Evolutionary conservation across 1,140 invertebrate genomes (phyloP).

Genomic region (Solenopsis invicta): DNA sequence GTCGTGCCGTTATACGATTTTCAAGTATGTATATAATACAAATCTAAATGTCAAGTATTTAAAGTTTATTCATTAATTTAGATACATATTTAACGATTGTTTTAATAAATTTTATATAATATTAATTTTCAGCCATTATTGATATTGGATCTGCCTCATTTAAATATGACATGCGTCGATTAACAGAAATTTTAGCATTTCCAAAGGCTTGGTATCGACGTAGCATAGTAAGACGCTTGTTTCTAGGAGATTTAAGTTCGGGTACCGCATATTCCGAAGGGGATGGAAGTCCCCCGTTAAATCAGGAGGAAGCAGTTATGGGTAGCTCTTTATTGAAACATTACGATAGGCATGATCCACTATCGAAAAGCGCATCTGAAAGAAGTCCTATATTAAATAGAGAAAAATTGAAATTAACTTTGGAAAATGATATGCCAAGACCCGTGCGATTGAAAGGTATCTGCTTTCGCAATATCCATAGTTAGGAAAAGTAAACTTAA

Average conservation of each 20-base stretch:
- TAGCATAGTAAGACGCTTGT: constrained; percentile 96
- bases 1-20: constrained; percentile 94
- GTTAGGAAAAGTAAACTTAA: background rate
- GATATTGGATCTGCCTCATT: constrained; percentile 99
- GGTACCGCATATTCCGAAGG: constrained; percentile 87
- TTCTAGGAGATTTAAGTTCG: constrained; percentile 95
- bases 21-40: constrained; percentile 91
- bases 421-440: constrained; percentile 86
- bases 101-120: constrained; percentile 49
- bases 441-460: constrained; percentile 87
- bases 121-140: constrained; percentile 91
- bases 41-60: background rate
- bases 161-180: constrained; percentile 99
- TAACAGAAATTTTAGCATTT: constrained; percentile 98
- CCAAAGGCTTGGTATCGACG: constrained; percentile 99
- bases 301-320: constrained; percentile 84
- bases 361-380: constrained; percentile 85
- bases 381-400: constrained; percentile 85
- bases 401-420: constrained; percentile 87
- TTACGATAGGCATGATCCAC: constrained; percentile 81
- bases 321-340: constrained; percentile 83
- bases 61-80: background rate
- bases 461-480: background rate
- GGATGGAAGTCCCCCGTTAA: constrained; percentile 80
- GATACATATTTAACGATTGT: constrained; percentile 12